A percentile compares a stretch with the other conserved stretches of the same genome.
Evolutionary conservation across 2,888 invertebrate genomes (phyloP).

Genomic region (Stenotaenia linearis): DNA sequence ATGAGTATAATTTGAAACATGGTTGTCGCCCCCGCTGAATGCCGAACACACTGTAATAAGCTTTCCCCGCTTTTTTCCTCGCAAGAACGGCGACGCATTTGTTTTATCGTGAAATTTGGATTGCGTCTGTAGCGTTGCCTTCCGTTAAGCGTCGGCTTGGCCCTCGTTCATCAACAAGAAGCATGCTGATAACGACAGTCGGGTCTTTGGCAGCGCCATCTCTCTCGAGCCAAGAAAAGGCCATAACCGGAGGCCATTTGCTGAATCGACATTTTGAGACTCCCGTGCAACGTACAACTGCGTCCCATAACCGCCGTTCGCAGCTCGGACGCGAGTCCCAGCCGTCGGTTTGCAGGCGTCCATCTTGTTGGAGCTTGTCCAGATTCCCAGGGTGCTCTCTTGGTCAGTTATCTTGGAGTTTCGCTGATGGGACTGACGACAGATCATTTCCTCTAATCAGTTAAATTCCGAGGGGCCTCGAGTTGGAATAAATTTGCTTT

Average conservation of each 20-base stretch:
- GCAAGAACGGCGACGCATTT: neutral
- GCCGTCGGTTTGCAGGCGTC: neutral
- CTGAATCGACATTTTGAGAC: slow-evolving; percentile 10
- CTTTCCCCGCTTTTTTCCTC: neutral
- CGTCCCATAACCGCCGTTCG: neutral
- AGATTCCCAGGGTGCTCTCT: neutral
- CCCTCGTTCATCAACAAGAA: slow-evolving; percentile 15
- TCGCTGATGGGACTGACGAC: neutral
- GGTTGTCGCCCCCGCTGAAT: neutral
- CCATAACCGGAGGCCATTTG: slow-evolving; percentile 19
- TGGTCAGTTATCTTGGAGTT: neutral
- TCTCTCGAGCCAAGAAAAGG: slow-evolving; percentile 1
- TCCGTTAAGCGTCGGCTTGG: slow-evolving; percentile 7
- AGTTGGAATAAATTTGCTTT: neutral
- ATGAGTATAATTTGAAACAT: neutral
- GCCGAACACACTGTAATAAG: neutral
- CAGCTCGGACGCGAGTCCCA: neutral
- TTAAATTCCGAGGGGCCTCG: neutral
- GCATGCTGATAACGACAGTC: slow-evolving; percentile 19
- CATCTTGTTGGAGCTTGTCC: slow-evolving; percentile 14
- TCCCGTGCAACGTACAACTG: neutral
- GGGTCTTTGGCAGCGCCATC: slow-evolving; percentile 11
- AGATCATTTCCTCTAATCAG: neutral
- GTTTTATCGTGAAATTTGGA: slow-evolving; percentile 7
- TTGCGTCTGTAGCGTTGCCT: neutral